Base-by-base conservation (phyloP, 2,888 invertebrate genomes). In the Anthoptus insignis region DNA sequence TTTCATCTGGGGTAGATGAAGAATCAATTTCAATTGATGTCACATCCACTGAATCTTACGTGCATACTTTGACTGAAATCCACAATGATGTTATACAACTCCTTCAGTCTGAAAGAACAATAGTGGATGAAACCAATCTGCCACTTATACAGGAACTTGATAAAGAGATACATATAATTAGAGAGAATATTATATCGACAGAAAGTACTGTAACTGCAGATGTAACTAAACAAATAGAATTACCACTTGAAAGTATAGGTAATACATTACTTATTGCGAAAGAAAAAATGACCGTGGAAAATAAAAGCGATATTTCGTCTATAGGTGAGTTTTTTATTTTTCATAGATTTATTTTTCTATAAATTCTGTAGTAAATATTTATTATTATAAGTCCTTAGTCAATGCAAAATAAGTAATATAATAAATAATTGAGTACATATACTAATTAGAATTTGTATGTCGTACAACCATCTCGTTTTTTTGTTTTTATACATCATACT, bases 51-150 rank as follows among this genome's bases (percentile, higher is more conserved):
- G 89, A 91, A 74, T 86, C 87, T 3, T 81, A 87, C 42, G 80
- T 89, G 13, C 81, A 88, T 69, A 85, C 83, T 16, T 80, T 90
- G 72, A 78, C 82, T 19, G 87, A 88, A 69, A 82, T 88, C 14
- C 84, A 90, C 63, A 86, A 86, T 78, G 86, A 87, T 68, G 83
- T 91, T 8, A 76, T 83, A 39, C 77, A 88, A 54, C 78, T 85
- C 56, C 78, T 87, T 9, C 76, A 83, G 69, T 72, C 73, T 1
- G 81, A 83, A 39, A 75, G 77, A 32, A 57, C 71, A 19, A 54
- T 67, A 2, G 66, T 88, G 13, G 75, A 81, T 59, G 76, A 75
- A 50, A 79, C 85, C 66, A 83, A 88, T 49, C 77, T 86, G 47
- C 74, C 80, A 24, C 67, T 91, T 39, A 81, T 88, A 27, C 78